Percentiles rank a stretch among this genome's conserved stretches.
Conservation (phyloP, 1,140 invertebrate species). For the Saccostrea cuccullata region DNA sequence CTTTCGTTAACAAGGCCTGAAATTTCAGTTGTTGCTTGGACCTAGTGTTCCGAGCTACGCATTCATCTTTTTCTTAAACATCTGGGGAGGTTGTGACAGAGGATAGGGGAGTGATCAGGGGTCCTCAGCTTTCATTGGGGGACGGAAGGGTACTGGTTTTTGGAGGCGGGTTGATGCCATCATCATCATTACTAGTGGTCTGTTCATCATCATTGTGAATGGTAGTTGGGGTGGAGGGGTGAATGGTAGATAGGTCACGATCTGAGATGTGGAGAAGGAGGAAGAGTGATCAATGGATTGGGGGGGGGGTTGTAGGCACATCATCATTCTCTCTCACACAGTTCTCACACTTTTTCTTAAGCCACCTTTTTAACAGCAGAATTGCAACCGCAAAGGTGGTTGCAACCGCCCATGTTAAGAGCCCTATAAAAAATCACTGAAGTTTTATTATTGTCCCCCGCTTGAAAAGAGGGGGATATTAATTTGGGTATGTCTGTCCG, state of each 20-base stretch:
- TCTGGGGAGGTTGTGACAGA: background rate
- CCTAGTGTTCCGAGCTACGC: background rate
- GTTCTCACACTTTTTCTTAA: constrained; percentile 7
- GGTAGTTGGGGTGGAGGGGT: background rate
- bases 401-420: background rate
- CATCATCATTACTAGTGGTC: background rate
- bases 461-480: too few relatives aligned
- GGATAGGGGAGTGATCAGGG: background rate
- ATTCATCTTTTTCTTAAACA: background rate
- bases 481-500: too few relatives aligned
- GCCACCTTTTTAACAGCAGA: background rate
- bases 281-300: background rate
- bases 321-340: background rate
- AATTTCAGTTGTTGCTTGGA: background rate
- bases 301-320: background rate
- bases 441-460: background rate
- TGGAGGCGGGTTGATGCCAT: background rate
- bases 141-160: background rate
- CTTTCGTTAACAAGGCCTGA: background rate
- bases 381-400: background rate
- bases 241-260: background rate
- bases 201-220: background rate
- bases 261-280: background rate
- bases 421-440: constrained; percentile 10
- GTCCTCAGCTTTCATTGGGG: background rate